These are phyloP conservation scores for Scaptomyza polygonia DNA, from an alignment of 2,888 invertebrate genomes.

Conservation along the genomic window DNA sequence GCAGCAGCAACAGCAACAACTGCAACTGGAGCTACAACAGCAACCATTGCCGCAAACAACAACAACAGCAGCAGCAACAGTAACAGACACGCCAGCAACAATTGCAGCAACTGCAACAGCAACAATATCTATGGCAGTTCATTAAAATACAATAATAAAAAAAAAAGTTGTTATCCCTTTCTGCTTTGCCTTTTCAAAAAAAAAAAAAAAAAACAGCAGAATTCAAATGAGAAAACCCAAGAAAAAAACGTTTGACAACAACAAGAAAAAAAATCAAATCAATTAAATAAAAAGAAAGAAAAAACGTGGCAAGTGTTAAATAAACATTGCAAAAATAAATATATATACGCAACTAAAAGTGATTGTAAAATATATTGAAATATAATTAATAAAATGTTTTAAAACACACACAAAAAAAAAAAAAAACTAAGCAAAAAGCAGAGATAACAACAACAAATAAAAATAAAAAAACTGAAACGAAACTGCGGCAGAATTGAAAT, in stretches of 20 bases:
- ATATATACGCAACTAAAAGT: slow-evolving; percentile 26
- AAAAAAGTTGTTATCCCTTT: slow-evolving; percentile 1
- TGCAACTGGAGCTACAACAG: slow-evolving; percentile 20
- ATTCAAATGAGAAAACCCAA: slow-evolving; percentile 76
- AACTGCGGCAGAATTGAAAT: slow-evolving; percentile 69
- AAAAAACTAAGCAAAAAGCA: slow-evolving; percentile 16
- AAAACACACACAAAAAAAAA: not conserved
- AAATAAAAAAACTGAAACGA: slow-evolving; percentile 45
- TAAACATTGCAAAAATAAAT: slow-evolving; percentile 39
- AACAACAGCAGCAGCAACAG: slow-evolving; percentile 23
- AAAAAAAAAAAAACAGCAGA: slow-evolving; percentile 14
- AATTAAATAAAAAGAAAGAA: slow-evolving; percentile 26
- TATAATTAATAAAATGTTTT: slow-evolving; percentile 11
- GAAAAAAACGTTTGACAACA: slow-evolving; percentile 69
- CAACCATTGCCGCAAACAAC: slow-evolving; percentile 19
- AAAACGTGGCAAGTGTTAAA: slow-evolving; percentile 44
- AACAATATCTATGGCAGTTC: slow-evolving; percentile 34
- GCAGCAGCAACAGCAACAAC: slow-evolving; percentile 30
- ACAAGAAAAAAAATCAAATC: slow-evolving; percentile 38
- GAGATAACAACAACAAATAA: slow-evolving; percentile 28
- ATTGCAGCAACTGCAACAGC: slow-evolving; percentile 27
- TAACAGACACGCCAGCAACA: slow-evolving; percentile 22
- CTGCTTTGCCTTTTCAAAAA: not conserved
- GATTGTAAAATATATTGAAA: slow-evolving; percentile 31
- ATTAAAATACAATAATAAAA: slow-evolving; percentile 33